Conservation (phyloP, 2,113 vertebrate species). For the Eonycteris spelaea region DNA sequence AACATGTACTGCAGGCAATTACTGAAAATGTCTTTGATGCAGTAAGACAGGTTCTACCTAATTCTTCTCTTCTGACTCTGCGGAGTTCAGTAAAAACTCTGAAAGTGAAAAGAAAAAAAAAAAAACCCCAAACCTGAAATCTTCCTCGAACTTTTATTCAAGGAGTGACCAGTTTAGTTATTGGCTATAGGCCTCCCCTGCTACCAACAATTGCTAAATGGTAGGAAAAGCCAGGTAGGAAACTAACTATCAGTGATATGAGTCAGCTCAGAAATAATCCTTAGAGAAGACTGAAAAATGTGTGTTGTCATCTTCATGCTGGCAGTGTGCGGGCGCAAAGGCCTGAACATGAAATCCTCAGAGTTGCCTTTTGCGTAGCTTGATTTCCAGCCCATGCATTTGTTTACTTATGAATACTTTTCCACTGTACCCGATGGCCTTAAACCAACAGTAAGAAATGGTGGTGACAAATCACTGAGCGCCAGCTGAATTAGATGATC, state of each 20-base stretch:
- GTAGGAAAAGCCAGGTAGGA: neutral
- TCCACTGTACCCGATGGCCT: neutral
- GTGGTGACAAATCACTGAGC: neutral
- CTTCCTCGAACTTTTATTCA: constrained; percentile 3
- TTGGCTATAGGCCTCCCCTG: neutral
- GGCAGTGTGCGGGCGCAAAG: neutral
- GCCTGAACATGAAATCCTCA: neutral
- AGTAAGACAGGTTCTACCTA: constrained; percentile 68
- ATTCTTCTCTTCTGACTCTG: constrained; percentile 45
- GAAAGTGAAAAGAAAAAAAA: neutral
- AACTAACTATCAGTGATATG: neutral
- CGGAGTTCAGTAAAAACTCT: neutral
- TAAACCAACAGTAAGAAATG: neutral
- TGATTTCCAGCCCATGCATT: neutral
- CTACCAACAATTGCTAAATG: neutral
- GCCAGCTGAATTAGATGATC: neutral
- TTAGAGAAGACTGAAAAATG: neutral
- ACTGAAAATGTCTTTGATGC: constrained; percentile 57
- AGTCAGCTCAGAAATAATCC: neutral
- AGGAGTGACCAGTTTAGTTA: constrained; percentile 12
- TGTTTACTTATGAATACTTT: neutral
- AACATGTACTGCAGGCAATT: constrained; percentile 31
- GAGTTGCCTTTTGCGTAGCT: neutral
- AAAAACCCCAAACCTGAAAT: neutral
- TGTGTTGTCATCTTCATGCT: neutral